A percentile compares a stretch with the other conserved stretches of the same genome.
These are phyloP conservation scores for Gadopsis bispinosus DNA, from an alignment of 2,797 vertebrate species.

Conservation along the genomic window DNA sequence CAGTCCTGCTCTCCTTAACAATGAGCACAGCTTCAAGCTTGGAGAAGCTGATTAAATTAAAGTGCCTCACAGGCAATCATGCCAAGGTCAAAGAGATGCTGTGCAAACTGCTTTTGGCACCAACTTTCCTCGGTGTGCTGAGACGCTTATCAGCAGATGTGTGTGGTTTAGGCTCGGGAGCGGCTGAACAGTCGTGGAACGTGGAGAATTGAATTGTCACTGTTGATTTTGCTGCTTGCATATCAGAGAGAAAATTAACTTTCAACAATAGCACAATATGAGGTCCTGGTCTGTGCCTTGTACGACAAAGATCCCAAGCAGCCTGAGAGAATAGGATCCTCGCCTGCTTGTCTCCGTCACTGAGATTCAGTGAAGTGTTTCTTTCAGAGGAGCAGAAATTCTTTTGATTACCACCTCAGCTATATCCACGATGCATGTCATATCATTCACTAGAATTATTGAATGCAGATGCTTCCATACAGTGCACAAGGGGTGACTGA, in stretches of 20 bases:
- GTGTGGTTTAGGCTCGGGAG: constrained; percentile 67
- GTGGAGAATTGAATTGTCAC: constrained; percentile 84
- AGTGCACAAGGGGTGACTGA: constrained; percentile 5
- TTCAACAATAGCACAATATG: constrained; percentile 72
- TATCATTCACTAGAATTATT: constrained; percentile 19
- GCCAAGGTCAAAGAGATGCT: constrained; percentile 85
- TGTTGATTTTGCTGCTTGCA: constrained; percentile 79
- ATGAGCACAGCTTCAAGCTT: constrained; percentile 81
- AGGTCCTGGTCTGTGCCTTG: constrained; percentile 52
- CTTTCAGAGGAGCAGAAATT: constrained; percentile 10
- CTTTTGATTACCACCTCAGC: constrained; percentile 19
- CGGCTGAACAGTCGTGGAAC: constrained; percentile 60
- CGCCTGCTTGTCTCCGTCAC: constrained; percentile 2
- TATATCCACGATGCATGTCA: not conserved
- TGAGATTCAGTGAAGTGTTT: not conserved
- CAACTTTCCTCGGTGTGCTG: constrained; percentile 71
- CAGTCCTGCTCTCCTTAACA: constrained; percentile 78
- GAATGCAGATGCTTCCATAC: constrained; percentile 30
- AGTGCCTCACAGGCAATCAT: constrained; percentile 84
- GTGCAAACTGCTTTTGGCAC: constrained; percentile 82
- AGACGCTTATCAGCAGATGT: constrained; percentile 78
- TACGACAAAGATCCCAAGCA: constrained; percentile 48
- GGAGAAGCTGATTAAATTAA: constrained; percentile 87
- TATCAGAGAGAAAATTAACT: constrained; percentile 73
- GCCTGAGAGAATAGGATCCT: constrained; percentile 29